These are phyloP conservation scores for Conistra vaccinii DNA, from an alignment of 2,888 invertebrate species.

Conservation along the genomic window DNA sequence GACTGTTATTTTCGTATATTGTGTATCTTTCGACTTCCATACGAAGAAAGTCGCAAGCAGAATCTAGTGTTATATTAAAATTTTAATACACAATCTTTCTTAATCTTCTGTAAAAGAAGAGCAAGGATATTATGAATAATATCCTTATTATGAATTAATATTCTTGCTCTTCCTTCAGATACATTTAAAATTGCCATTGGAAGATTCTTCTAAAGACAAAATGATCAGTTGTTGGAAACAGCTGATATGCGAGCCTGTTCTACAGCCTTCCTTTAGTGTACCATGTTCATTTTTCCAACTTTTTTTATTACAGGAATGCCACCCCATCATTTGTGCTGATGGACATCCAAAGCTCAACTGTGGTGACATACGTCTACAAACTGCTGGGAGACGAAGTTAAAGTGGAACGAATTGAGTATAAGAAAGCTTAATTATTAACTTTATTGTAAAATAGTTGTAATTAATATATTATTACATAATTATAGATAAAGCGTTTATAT, in stretches of 20 bases:
- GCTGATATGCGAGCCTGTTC: not conserved
- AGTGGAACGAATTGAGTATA: constrained; percentile 99
- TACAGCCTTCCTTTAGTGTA: not conserved
- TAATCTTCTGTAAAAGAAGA: not conserved
- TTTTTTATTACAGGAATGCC: constrained; percentile 92
- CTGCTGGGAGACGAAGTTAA: constrained; percentile 99
- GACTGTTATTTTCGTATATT: not conserved
- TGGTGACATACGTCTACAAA: constrained; percentile 99
- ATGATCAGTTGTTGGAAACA: not conserved
- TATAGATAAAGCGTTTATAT: constrained; percentile 13
- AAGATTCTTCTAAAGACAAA: not conserved
- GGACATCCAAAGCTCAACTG: constrained; percentile 99
- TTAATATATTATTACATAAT: constrained; percentile 30
- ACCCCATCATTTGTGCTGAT: constrained; percentile 99
- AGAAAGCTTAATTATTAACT: constrained; percentile 93
- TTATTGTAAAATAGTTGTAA: constrained; percentile 44
- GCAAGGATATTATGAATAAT: too few relatives aligned
- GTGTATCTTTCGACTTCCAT: not conserved
- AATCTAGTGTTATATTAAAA: not conserved
- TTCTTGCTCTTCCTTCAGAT: not conserved
- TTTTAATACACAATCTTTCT: not conserved
- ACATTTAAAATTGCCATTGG: not conserved
- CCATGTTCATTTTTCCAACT: not conserved
- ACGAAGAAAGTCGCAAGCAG: not conserved
- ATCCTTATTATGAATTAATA: too few relatives aligned